These are phyloP conservation scores for Danio jaintianensis DNA, from an alignment of 2,797 vertebrate species.

Conservation along the genomic window DNA sequence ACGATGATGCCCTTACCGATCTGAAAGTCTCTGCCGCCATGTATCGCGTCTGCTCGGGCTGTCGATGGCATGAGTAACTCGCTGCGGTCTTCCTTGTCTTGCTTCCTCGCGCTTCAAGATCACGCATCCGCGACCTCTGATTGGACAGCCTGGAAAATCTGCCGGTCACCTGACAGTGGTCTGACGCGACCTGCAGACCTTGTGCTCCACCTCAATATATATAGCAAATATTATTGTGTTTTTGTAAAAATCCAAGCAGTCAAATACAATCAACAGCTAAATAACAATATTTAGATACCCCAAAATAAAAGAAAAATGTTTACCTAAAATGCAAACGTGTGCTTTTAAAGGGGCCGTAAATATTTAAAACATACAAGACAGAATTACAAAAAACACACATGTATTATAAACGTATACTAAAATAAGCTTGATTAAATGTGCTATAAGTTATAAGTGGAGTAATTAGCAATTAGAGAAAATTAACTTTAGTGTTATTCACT, in stretches of 20 bases:
- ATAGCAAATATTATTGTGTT: background rate
- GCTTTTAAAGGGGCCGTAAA: background rate
- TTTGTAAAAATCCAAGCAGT: background rate
- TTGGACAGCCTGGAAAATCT: background rate
- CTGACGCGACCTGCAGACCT: constrained; percentile 20
- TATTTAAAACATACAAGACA: background rate
- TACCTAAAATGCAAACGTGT: background rate
- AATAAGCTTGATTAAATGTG: background rate
- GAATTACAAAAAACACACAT: background rate
- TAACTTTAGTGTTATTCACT: background rate
- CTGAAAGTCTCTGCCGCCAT: constrained; percentile 70
- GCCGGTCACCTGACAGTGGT: constrained; percentile 47
- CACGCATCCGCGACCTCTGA: background rate
- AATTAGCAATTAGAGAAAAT: too few species aligned
- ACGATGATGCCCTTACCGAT: constrained; percentile 67
- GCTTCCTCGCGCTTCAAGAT: constrained; percentile 4
- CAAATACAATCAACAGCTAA: background rate
- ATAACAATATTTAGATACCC: background rate
- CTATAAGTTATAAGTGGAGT: too few species aligned
- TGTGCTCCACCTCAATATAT: background rate
- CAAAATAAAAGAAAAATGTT: background rate
- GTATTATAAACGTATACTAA: background rate
- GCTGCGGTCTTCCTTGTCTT: too few species aligned
- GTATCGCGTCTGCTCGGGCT: background rate
- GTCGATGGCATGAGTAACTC: background rate